These are phyloP conservation scores for Acanthosepion lycidas DNA, from an alignment of 2,888 invertebrate genomes.

Conservation along the genomic window DNA sequence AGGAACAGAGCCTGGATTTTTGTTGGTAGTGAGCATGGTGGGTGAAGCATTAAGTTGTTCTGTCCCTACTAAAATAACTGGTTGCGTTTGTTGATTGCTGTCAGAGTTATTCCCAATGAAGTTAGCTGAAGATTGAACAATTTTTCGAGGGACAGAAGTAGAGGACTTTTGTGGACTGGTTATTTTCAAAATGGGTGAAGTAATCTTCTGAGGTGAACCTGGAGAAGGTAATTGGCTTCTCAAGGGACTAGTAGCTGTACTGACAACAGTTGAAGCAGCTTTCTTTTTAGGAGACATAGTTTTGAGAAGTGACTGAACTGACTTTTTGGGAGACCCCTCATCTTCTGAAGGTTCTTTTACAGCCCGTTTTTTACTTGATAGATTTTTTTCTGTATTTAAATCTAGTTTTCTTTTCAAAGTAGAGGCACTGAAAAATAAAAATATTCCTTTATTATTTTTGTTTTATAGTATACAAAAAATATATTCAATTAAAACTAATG, in stretches of 20 bases:
- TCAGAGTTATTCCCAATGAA: neutral
- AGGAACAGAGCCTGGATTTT: neutral
- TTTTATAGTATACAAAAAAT: neutral
- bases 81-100: neutral
- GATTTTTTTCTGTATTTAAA: neutral
- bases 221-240: neutral
- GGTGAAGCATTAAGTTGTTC: neutral
- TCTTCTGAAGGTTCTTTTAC: slow-evolving; percentile 10
- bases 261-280: neutral
- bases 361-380: neutral
- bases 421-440: slow-evolving; percentile 43
- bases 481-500: neutral
- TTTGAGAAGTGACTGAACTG: neutral
- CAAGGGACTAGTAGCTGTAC: neutral
- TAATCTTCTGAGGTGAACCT: neutral
- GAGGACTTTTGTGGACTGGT: neutral
- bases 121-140: slow-evolving; percentile 33
- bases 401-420: slow-evolving; percentile 38
- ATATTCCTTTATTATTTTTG: neutral
- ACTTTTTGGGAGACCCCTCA: neutral
- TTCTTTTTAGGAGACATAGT: neutral
- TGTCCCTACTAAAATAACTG: neutral
- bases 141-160: neutral
- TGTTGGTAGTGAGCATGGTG: neutral
- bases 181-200: neutral